phyloP scores from a whole-genome alignment of 2,113 vertebrate species.

The Gymnocephalus cernua region DNA sequence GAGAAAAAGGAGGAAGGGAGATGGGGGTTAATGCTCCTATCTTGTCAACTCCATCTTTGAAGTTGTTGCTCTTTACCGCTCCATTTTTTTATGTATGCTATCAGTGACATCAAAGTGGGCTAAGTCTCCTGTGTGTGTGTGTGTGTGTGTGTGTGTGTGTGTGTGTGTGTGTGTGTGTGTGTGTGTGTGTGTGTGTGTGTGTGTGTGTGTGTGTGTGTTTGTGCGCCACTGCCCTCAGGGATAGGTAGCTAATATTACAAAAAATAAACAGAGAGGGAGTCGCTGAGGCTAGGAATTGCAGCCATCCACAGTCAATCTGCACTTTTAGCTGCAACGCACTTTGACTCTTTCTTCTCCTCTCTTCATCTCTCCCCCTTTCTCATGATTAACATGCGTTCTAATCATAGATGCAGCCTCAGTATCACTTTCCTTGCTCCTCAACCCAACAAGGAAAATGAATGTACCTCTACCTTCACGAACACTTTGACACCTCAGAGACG shows the following conservation, averaged over 20 bases:
- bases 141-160: background rate
- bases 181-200: background rate
- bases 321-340: slow-evolving; percentile 9
- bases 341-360: slow-evolving; percentile 42
- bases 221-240: slow-evolving; percentile 56
- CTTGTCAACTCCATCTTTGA: slow-evolving; percentile 84
- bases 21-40: slow-evolving; percentile 79
- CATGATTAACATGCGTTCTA: slow-evolving; percentile 65
- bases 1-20: slow-evolving; percentile 51
- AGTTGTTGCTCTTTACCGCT: slow-evolving; percentile 75
- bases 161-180: slow-evolving; percentile 10
- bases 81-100: slow-evolving; percentile 66
- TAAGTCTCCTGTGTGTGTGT: slow-evolving; percentile 47
- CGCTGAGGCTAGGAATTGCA: slow-evolving; percentile 4
- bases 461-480: slow-evolving; percentile 33
- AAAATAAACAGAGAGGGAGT: slow-evolving; percentile 54
- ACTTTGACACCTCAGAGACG: slow-evolving; percentile 19
- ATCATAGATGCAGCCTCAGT: slow-evolving; percentile 44
- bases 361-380: slow-evolving; percentile 23
- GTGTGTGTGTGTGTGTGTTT: background rate
- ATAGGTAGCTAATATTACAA: slow-evolving; percentile 68
- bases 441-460: slow-evolving; percentile 44
- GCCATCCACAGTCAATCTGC: slow-evolving; percentile 44
- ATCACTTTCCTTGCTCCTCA: slow-evolving; percentile 33
- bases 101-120: slow-evolving; percentile 84